A percentile compares a stretch with the other conserved stretches of the same genome.
phyloP scores from a whole-genome alignment of 2,113 vertebrate species.

The Pygoscelis antarcticus region DNA sequence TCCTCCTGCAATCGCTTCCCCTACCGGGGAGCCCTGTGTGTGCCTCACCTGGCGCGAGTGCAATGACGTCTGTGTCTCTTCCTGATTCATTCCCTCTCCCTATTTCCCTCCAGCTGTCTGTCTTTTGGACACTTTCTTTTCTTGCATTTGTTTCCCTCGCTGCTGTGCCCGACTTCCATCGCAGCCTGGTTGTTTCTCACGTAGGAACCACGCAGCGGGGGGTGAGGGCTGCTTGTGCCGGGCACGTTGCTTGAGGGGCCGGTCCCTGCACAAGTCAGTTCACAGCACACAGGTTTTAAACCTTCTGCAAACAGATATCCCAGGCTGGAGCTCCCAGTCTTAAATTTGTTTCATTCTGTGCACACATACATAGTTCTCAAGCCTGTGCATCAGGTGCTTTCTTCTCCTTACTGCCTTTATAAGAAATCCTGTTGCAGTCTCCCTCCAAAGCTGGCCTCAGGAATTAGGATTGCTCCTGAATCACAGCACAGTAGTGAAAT shows the following conservation, averaged over 20 bases:
- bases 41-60: neutral
- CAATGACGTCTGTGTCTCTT: neutral
- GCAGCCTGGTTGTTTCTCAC: neutral
- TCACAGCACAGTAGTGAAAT: neutral
- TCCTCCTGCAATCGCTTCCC: neutral
- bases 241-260: neutral
- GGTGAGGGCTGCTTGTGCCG: neutral
- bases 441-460: neutral
- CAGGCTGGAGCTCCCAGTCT: neutral
- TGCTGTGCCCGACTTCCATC: neutral
- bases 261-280: neutral
- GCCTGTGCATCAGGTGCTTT: neutral
- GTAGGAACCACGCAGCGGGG: fast-evolving
- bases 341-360: neutral
- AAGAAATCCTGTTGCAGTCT: neutral
- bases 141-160: neutral
- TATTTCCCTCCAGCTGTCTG: neutral
- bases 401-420: neutral
- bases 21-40: fast-evolving
- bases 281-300: neutral
- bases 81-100: neutral
- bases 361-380: neutral
- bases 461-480: neutral
- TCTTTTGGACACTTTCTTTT: neutral
- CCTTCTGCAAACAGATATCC: neutral